Percentiles rank a stretch among this genome's conserved stretches.
phyloP scores from a whole-genome alignment of 2,113 vertebrate species.

The Notiomystis cincta region DNA sequence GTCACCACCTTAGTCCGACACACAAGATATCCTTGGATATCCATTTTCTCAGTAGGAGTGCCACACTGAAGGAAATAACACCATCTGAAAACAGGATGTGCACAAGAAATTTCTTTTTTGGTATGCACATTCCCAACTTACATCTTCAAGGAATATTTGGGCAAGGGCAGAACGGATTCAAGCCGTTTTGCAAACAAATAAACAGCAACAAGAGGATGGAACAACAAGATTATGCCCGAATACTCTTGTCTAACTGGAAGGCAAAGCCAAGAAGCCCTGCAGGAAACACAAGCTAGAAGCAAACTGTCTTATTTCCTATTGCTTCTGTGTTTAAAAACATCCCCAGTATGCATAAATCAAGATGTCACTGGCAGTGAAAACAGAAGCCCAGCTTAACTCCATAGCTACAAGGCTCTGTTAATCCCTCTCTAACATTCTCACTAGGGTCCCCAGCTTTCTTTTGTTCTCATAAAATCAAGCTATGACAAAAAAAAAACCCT shows the following conservation, averaged over 20 bases:
- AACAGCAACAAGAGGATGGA: background rate
- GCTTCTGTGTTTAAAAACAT: conserved; percentile 51
- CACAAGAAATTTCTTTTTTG: background rate
- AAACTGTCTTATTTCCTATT: conserved; percentile 35
- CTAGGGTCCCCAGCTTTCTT: background rate
- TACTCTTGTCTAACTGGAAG: background rate
- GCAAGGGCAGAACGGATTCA: background rate
- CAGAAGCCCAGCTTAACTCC: conserved; percentile 50
- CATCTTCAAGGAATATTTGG: background rate
- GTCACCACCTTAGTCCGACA: background rate
- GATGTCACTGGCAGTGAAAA: conserved; percentile 35
- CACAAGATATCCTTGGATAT: background rate
- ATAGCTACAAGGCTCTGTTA: conserved; percentile 54
- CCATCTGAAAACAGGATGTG: background rate
- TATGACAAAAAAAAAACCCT: background rate
- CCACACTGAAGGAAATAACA: background rate
- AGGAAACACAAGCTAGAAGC: conserved; percentile 21
- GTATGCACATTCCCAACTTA: background rate
- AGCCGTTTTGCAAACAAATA: background rate
- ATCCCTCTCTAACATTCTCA: conserved; percentile 28
- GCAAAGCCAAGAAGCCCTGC: conserved; percentile 15
- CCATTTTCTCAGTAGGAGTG: background rate
- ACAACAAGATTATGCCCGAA: background rate
- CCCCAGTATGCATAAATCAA: conserved; percentile 52
- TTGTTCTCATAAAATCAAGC: conserved; percentile 13